These are phyloP conservation scores for Clarias fuscus DNA, from an alignment of 2,797 vertebrate genomes.

Conservation along the genomic window DNA sequence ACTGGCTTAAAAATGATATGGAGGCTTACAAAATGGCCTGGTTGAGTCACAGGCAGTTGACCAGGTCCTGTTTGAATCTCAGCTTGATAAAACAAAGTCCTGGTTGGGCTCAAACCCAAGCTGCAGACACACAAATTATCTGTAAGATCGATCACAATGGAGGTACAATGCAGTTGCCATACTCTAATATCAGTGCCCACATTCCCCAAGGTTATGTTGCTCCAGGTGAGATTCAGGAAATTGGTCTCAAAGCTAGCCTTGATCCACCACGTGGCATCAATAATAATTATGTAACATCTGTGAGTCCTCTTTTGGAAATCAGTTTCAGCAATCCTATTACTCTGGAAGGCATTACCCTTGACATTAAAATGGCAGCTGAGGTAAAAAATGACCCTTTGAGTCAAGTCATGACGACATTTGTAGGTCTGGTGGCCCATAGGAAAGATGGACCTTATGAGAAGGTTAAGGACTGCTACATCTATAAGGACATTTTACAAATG, in stretches of 20 bases:
- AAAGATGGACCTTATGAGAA: slow-evolving; percentile 89
- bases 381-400: slow-evolving; percentile 87
- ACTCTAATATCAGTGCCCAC: slow-evolving; percentile 84
- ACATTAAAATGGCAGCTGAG: slow-evolving; percentile 87
- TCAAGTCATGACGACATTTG: slow-evolving; percentile 87
- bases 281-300: slow-evolving; percentile 83
- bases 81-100: slow-evolving; percentile 86
- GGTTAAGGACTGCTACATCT: slow-evolving; percentile 78
- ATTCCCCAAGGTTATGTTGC: slow-evolving; percentile 86
- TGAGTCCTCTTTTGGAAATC: slow-evolving; percentile 90
- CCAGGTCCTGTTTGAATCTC: slow-evolving; percentile 90
- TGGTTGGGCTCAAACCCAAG: slow-evolving; percentile 97
- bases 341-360: slow-evolving; percentile 80
- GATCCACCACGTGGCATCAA: slow-evolving; percentile 87
- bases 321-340: slow-evolving; percentile 85
- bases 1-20: slow-evolving; percentile 87
- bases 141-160: slow-evolving; percentile 84
- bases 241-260: slow-evolving; percentile 87
- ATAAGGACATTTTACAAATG: slow-evolving; percentile 86
- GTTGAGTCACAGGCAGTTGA: slow-evolving; percentile 92
- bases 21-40: slow-evolving; percentile 97
- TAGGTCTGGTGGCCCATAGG: slow-evolving; percentile 79
- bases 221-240: slow-evolving; percentile 87
- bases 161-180: slow-evolving; percentile 84
- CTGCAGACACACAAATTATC: slow-evolving; percentile 80